Evolutionary conservation across 2,797 vertebrate genomes (phyloP).

Genomic region (Dipus sagitta): DNA sequence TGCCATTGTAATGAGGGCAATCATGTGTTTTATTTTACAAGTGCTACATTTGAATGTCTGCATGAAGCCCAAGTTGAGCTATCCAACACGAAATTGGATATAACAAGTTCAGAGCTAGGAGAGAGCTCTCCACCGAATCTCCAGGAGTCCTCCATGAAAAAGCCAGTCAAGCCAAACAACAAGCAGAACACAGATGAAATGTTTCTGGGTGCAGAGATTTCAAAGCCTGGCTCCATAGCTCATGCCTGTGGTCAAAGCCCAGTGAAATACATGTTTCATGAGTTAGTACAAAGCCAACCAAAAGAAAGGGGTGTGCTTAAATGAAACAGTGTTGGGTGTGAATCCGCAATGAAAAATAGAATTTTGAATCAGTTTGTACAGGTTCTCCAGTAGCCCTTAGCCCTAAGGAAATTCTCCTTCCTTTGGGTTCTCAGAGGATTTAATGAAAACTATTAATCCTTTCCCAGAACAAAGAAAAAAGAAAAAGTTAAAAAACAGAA

Average conservation of each 20-base stretch:
- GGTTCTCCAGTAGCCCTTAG: not conserved
- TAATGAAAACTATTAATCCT: constrained; percentile 1
- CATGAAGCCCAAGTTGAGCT: not conserved
- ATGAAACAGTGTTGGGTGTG: not conserved
- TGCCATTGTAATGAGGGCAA: not conserved
- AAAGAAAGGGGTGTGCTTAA: not conserved
- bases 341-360: not conserved
- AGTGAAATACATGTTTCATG: not conserved
- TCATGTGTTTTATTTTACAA: not conserved
- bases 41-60: not conserved
- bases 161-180: not conserved
- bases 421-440: constrained; percentile 11
- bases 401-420: not conserved
- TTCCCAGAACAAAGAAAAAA: constrained; percentile 41
- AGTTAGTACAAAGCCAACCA: not conserved
- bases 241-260: not conserved
- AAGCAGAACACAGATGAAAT: not conserved
- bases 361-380: not conserved
- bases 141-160: not conserved
- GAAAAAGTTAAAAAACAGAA: no score
- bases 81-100: not conserved
- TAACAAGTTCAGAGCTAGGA: not conserved
- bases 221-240: not conserved
- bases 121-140: not conserved
- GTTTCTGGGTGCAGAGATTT: not conserved